A percentile compares a stretch with the other conserved stretches of the same genome.
Conservation (phyloP, 2,113 vertebrate species). For the Solenodon paradoxus region DNA sequence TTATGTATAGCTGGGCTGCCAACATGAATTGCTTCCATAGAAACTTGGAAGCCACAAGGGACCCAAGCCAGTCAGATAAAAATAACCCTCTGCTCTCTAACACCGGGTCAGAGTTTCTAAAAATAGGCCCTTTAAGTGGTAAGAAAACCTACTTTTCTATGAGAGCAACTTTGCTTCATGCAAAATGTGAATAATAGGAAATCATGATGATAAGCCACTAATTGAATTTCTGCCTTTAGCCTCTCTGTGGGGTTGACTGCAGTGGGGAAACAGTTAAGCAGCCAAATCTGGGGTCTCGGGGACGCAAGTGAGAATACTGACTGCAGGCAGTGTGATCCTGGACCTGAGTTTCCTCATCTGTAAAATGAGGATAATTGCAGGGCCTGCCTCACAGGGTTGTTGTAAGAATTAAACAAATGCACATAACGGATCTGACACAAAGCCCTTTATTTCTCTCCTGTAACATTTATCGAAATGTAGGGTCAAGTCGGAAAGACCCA, state of each 20-base stretch:
- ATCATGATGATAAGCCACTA: background rate
- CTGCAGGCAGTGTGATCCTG: too few relatives aligned
- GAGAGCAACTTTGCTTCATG: background rate
- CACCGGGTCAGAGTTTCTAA: conserved; percentile 26
- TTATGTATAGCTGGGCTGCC: background rate
- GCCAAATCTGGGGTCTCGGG: background rate
- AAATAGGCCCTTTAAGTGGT: conserved; percentile 31
- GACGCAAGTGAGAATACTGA: too few relatives aligned
- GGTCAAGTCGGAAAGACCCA: background rate
- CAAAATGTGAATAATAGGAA: background rate
- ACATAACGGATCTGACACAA: fast-evolving
- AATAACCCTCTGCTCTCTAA: conserved; percentile 63
- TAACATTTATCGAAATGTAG: background rate
- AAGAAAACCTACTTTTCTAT: conserved; percentile 56
- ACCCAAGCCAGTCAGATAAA: conserved; percentile 21
- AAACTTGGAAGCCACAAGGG: conserved; percentile 36
- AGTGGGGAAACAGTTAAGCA: background rate
- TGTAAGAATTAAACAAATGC: background rate
- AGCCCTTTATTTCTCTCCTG: background rate
- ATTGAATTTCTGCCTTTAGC: background rate
- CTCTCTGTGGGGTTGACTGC: background rate
- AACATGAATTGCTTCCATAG: conserved; percentile 37
- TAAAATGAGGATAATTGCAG: background rate
- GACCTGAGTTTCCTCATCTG: background rate
- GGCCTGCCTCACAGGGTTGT: fast-evolving